Conservation (phyloP, 2,888 invertebrate genomes). For the Aethes cnicana region DNA sequence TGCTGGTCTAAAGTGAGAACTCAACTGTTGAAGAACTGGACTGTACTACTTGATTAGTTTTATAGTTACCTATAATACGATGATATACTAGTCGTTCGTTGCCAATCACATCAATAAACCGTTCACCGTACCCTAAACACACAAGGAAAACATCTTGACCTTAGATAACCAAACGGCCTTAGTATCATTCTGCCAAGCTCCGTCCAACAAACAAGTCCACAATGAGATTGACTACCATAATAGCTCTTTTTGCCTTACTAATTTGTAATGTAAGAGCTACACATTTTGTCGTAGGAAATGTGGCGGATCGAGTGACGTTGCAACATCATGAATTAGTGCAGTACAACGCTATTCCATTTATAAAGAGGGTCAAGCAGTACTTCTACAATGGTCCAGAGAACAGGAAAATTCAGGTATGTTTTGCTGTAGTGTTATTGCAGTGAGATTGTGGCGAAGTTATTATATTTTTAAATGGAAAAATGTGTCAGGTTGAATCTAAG, state of each 20-base stretch:
- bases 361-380: slow-evolving; percentile 63
- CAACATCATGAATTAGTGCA: slow-evolving; percentile 45
- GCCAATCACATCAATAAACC: no score
- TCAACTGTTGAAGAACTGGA: no score
- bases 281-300: slow-evolving; percentile 50
- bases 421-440: neutral
- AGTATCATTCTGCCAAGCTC: neutral
- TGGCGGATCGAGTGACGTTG: slow-evolving; percentile 43
- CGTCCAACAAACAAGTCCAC: neutral
- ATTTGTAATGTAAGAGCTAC: slow-evolving; percentile 31
- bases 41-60: no score
- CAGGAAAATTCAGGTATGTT: slow-evolving; percentile 50
- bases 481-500: no score
- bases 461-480: no score
- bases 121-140: slow-evolving; percentile 7
- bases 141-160: slow-evolving; percentile 12
- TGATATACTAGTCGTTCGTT: no score
- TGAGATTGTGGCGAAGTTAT: no score
- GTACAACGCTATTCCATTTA: slow-evolving; percentile 61
- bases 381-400: slow-evolving; percentile 53
- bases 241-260: neutral
- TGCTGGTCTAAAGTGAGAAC: no score
- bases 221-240: neutral
- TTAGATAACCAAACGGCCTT: slow-evolving; percentile 16
- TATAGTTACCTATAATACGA: no score